Base-by-base conservation (phyloP, 1,140 invertebrate genomes). In the Frieseomelitta varia region DNA sequence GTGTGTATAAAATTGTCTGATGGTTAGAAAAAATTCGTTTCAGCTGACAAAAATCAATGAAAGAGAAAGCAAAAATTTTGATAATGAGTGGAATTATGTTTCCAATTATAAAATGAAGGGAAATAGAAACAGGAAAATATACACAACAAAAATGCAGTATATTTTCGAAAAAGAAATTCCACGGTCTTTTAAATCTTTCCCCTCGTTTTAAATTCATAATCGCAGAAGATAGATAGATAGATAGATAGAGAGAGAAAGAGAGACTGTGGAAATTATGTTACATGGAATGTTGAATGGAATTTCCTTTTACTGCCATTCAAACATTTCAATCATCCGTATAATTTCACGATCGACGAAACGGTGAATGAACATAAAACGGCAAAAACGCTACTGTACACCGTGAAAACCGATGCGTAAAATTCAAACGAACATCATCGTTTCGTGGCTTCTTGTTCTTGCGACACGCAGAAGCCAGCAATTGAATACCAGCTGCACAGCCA, bases 351-450 rank as follows among this genome's bases (percentile, higher is more conserved):
- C 58, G 47, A 63, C 75, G 39, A 77, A 77, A 77, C 39, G 39
- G 58, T 78, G 19, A 78, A 24, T 19, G 4, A 21, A 30, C 58
- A 78, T 78, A 78, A 78, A 78, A 51, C 39, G 39, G 19, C 27
- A 30, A 17, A 30, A 21, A 78, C 39, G 75, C 58, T 78, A 78
- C 75, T 39, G 58, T 63, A 27, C 39, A 27, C 17, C 19, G 11
- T 11, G 17, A 15, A 17, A 47, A 58, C n/a, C n/a, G 65, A 78
- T 78, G 39, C 75, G 21, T 78, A 39, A 65, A 77, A 78, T 78
- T 65, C 30, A 65, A 78, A 78, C 27, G 75, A 51, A 65, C 58
- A 58, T 78, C 51, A 78, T 78, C 58, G 27, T 78, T 51, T 51
- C n/a, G 51, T 21, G 58, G 8, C 39, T 47, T 51, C 58, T 39